Percentiles rank a stretch among this genome's conserved stretches.
Evolutionary conservation across 2,888 invertebrate species (phyloP).

Genomic region (Neria commutata): DNA sequence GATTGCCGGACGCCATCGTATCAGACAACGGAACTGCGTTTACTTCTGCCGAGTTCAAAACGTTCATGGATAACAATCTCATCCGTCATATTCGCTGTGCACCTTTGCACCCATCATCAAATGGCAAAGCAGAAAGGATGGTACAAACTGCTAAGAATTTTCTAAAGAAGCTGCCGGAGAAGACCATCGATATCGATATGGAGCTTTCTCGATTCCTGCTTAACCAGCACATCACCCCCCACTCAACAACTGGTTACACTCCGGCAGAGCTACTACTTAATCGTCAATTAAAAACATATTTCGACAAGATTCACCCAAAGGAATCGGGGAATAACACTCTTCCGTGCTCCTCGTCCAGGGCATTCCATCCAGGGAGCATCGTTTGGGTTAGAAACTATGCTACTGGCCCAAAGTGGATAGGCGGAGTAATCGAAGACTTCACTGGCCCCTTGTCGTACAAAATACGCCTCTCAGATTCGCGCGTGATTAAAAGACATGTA

Average conservation of each 20-base stretch:
- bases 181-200: conserved; percentile 5
- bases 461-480: background rate
- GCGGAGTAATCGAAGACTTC: background rate
- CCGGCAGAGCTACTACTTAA: conserved; percentile 14
- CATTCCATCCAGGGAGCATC: background rate
- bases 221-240: conserved; percentile 20
- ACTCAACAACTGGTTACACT: conserved; percentile 13
- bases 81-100: conserved; percentile 21
- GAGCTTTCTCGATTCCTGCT: conserved; percentile 14
- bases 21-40: conserved; percentile 20
- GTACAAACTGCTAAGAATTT: conserved; percentile 20
- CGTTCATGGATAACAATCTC: conserved; percentile 18
- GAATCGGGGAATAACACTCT: background rate
- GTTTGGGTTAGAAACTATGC: conserved; percentile 10
- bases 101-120: conserved; percentile 16
- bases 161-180: conserved; percentile 14
- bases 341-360: too few relatives aligned
- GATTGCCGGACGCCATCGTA: conserved; percentile 15
- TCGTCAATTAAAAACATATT: conserved; percentile 16
- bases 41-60: conserved; percentile 16
- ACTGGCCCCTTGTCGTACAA: background rate
- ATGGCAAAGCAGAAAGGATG: background rate
- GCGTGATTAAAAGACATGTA: background rate
- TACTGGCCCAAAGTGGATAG: background rate
- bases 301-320: conserved; percentile 20